Evolutionary conservation across 2,113 vertebrate species (phyloP).

Genomic region (Sminthopsis crassicaudata): DNA sequence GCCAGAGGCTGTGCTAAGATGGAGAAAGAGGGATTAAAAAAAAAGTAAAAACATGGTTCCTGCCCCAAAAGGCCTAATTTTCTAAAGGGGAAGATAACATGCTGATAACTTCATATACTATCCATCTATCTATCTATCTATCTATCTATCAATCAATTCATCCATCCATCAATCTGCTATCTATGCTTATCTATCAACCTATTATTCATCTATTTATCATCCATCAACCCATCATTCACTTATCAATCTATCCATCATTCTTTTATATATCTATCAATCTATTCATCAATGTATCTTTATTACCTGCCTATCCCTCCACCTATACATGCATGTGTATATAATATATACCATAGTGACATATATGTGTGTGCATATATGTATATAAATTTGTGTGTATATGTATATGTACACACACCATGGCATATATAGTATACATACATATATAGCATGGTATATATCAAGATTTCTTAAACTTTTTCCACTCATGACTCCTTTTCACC

Average conservation of each 20-base stretch:
- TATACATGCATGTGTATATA: neutral
- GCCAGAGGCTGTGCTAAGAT: neutral
- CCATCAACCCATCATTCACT: neutral
- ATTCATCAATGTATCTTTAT: neutral
- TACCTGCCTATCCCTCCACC: neutral
- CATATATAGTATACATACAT: neutral
- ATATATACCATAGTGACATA: neutral
- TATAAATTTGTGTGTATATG: neutral
- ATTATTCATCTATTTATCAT: neutral
- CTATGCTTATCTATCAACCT: neutral
- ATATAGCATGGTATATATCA: neutral
- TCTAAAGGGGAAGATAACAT: neutral
- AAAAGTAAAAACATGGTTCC: neutral
- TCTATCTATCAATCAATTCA: too few species aligned
- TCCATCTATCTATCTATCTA: neutral
- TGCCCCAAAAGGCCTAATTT: neutral
- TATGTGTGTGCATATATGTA: neutral
- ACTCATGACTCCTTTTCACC: too few species aligned
- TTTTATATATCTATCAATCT: neutral
- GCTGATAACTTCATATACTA: neutral
- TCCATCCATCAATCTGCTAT: too few species aligned
- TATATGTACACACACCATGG: neutral
- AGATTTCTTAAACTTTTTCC: too few species aligned
- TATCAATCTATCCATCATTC: neutral
- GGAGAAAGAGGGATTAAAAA: neutral